Conservation (phyloP, 2,888 invertebrate genomes). For the Syrista parreyssii region DNA sequence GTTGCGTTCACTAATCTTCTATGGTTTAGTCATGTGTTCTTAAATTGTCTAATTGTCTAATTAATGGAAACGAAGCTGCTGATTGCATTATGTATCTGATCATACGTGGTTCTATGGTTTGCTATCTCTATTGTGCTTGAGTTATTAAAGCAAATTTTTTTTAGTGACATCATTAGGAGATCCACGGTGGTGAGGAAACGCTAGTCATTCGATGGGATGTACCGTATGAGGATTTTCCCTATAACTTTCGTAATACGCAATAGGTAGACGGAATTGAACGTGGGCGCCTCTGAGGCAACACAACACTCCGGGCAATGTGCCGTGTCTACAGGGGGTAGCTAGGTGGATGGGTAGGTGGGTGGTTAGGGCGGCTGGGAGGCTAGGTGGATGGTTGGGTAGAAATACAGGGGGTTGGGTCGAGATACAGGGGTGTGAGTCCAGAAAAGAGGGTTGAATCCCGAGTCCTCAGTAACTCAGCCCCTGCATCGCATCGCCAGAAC, state of each 20-base stretch:
- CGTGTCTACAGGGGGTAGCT: slow-evolving; percentile 36
- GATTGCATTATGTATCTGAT: neutral
- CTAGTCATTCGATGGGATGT: neutral
- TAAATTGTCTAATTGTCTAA: too few species aligned
- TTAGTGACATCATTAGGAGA: neutral
- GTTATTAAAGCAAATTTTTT: neutral
- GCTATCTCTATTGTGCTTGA: neutral
- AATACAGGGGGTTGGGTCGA: slow-evolving; percentile 33
- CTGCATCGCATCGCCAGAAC: slow-evolving; percentile 29
- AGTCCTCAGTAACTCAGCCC: slow-evolving; percentile 59
- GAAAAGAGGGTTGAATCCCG: slow-evolving; percentile 62
- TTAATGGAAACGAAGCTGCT: neutral
- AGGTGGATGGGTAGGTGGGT: slow-evolving; percentile 30
- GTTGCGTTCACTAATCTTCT: too few species aligned
- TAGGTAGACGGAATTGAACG: slow-evolving; percentile 58
- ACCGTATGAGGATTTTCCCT: slow-evolving; percentile 29
- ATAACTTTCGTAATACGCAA: slow-evolving; percentile 46
- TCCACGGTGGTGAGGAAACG: neutral
- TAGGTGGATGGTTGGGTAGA: slow-evolving; percentile 35
- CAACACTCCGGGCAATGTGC: slow-evolving; percentile 48
- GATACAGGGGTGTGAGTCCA: slow-evolving; percentile 60
- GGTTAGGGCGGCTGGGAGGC: slow-evolving; percentile 35
- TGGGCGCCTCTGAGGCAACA: slow-evolving; percentile 45
- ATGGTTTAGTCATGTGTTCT: too few species aligned
- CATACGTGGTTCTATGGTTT: neutral